Evolutionary conservation across 2,797 vertebrate genomes (phyloP).

Genomic region (Pseudochirops corinnae): DNA sequence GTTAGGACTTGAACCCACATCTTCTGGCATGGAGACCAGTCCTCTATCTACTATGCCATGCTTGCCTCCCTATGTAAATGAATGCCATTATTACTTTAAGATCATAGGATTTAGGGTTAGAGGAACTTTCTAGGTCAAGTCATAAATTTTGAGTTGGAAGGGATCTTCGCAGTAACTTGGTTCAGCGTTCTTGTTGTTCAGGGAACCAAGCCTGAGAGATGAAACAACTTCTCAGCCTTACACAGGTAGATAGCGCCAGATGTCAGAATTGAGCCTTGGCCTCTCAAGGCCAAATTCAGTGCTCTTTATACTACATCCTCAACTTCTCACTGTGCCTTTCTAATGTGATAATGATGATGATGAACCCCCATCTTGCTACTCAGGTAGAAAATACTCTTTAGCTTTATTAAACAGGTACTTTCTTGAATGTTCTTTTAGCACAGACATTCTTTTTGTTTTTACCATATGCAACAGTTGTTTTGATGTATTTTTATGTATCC

Average conservation of each 20-base stretch:
- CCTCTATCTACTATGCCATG: not conserved
- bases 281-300: not conserved
- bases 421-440: conserved; percentile 61
- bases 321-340: conserved; percentile 10
- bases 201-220: not conserved
- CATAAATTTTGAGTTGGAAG: not conserved
- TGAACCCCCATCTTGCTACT: not conserved
- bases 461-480: conserved; percentile 29
- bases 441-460: conserved; percentile 13
- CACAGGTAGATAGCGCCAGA: not conserved
- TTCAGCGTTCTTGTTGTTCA: not conserved
- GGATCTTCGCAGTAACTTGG: not conserved
- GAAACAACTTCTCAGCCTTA: not conserved
- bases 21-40: not conserved
- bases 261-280: not conserved
- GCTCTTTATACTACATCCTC: not conserved
- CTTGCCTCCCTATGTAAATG: not conserved
- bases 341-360: not conserved
- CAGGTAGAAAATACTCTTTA: conserved; percentile 3
- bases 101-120: not conserved
- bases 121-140: not conserved
- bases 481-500: conserved; percentile 76
- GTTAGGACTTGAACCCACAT: not conserved
- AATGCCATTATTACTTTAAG: not conserved
- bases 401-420: conserved; percentile 62